Conservation (phyloP, 2,888 invertebrate genomes). For the Lysandra bellargus region DNA sequence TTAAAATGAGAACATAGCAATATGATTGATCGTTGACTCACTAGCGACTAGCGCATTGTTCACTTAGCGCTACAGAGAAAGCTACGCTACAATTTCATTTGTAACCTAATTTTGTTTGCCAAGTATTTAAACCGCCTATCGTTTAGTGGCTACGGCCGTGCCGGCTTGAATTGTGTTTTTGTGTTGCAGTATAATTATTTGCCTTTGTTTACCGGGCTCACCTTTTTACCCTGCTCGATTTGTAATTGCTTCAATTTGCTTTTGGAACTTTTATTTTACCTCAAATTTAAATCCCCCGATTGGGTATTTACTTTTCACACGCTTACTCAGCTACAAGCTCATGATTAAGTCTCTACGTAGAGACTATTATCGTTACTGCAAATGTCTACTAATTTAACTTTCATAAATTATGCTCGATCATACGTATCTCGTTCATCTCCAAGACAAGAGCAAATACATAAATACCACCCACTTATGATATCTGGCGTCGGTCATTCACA, state of each 20-base stretch:
- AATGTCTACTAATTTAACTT: neutral
- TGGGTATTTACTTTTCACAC: neutral
- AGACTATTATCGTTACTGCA: neutral
- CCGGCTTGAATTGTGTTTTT: conserved; percentile 23
- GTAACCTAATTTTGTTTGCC: conserved; percentile 32
- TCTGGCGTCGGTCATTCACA: conserved; percentile 51
- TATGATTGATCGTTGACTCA: conserved; percentile 26
- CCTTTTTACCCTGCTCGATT: neutral
- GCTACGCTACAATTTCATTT: conserved; percentile 32
- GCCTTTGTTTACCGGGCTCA: conserved; percentile 20
- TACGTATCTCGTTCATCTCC: neutral
- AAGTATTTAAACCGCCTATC: conserved; percentile 30
- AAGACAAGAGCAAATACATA: conserved; percentile 33
- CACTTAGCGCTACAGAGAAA: conserved; percentile 28
- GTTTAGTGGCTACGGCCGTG: conserved; percentile 25
- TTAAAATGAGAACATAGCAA: conserved; percentile 29
- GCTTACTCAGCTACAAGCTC: neutral
- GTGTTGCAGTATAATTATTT: conserved; percentile 27
- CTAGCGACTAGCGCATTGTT: conserved; percentile 29
- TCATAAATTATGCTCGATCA: neutral
- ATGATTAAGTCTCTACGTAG: no score
- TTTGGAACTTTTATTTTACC: neutral
- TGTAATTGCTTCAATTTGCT: conserved; percentile 12
- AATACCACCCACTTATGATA: conserved; percentile 44
- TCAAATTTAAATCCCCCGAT: neutral